Evolutionary conservation across 2,113 vertebrate species (phyloP).

Genomic region (Salvelinus namaycush): DNA sequence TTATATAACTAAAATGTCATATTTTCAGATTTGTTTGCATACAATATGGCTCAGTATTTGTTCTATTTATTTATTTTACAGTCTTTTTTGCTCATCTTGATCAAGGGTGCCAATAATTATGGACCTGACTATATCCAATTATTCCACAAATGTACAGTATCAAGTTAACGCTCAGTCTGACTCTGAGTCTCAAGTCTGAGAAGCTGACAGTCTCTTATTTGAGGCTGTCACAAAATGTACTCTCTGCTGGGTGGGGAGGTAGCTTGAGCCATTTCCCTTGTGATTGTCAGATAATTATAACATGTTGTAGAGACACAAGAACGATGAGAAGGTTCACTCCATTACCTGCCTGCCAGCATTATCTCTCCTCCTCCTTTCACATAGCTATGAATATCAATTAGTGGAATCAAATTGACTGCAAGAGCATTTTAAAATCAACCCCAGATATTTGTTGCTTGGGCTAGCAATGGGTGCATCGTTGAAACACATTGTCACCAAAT

Average conservation of each 20-base stretch:
- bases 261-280: conserved; percentile 22
- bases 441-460: conserved; percentile 7
- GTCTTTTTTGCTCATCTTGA: too few relatives aligned
- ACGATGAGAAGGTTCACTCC: conserved; percentile 31
- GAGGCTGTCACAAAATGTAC: conserved; percentile 7
- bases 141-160: background rate
- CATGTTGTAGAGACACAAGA: conserved; percentile 35
- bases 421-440: conserved; percentile 70
- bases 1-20: too few relatives aligned
- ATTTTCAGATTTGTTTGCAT: too few relatives aligned
- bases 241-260: background rate
- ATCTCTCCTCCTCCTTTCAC: conserved; percentile 51
- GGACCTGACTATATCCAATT: too few relatives aligned
- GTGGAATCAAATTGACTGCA: conserved; percentile 66
- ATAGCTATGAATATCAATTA: conserved; percentile 75
- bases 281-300: conserved; percentile 50
- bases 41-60: too few relatives aligned
- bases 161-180: background rate
- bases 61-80: too few relatives aligned
- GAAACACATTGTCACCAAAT: background rate
- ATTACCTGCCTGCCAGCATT: conserved; percentile 29
- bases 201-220: background rate
- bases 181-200: too few relatives aligned
- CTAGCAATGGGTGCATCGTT: background rate
- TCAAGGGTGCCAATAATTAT: too few relatives aligned